Evolutionary conservation across 2,797 vertebrate species (phyloP).

Genomic region (Cyprinodon diabolis): DNA sequence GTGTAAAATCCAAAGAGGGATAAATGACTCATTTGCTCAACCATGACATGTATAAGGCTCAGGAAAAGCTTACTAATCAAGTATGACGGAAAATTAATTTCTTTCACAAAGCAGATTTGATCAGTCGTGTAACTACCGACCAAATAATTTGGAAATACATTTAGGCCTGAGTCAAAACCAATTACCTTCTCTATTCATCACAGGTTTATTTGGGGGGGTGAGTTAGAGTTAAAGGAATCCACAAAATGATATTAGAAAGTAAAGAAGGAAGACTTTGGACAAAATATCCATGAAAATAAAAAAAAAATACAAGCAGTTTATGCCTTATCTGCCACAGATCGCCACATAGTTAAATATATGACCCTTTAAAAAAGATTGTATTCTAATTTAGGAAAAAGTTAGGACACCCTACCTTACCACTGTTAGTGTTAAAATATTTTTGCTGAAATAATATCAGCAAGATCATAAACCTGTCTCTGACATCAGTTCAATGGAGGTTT

Average conservation of each 20-base stretch:
- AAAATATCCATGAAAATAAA: conserved; percentile 29
- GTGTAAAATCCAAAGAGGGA: conserved; percentile 33
- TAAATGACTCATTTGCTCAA: conserved; percentile 47
- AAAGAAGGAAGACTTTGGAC: conserved; percentile 24
- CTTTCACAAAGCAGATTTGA: conserved; percentile 42
- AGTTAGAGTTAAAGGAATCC: conserved; percentile 43
- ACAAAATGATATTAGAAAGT: conserved; percentile 40
- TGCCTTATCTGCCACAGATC: not conserved
- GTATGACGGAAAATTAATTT: conserved; percentile 68
- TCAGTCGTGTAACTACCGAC: conserved; percentile 32
- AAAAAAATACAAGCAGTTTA: conserved; percentile 38
- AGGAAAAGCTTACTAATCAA: conserved; percentile 61
- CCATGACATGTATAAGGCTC: conserved; percentile 33
- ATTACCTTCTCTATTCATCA: conserved; percentile 67
- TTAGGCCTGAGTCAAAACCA: conserved; percentile 52
- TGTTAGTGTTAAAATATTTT: too few relatives aligned
- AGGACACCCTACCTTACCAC: too few relatives aligned
- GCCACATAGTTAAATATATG: too few relatives aligned
- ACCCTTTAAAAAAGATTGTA: not conserved
- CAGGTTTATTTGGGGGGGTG: conserved; percentile 44
- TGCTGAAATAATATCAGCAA: too few relatives aligned
- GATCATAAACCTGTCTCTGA: too few relatives aligned
- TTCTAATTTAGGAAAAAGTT: too few relatives aligned
- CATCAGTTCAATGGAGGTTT: too few relatives aligned
- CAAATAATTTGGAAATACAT: conserved; percentile 47